These are phyloP conservation scores for Catharus bicknelli DNA, from an alignment of 2,113 vertebrate species.

Conservation along the genomic window DNA sequence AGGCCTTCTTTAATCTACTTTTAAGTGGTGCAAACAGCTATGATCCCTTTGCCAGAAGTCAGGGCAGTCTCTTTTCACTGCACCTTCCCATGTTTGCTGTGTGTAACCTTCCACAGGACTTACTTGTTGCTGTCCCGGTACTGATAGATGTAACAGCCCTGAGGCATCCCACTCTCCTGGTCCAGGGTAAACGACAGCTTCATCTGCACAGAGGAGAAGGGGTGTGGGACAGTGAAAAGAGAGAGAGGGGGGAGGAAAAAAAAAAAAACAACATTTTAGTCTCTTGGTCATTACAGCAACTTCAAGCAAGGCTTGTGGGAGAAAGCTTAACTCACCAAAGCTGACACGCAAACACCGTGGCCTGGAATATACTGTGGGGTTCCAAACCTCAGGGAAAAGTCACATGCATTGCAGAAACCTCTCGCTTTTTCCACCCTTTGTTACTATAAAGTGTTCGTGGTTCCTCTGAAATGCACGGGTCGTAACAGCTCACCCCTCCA, in stretches of 20 bases:
- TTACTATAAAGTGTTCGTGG: conserved; percentile 74
- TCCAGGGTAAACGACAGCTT: conserved; percentile 94
- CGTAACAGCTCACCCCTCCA: conserved; percentile 49
- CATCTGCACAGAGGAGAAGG: conserved; percentile 61
- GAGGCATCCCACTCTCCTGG: conserved; percentile 90
- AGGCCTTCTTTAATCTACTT: conserved; percentile 18
- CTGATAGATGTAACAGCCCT: conserved; percentile 92
- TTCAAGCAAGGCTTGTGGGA: not conserved
- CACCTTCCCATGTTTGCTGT: not conserved
- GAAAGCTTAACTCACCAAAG: not conserved
- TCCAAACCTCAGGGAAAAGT: conserved; percentile 69
- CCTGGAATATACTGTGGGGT: conserved; percentile 41
- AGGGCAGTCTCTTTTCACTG: not conserved
- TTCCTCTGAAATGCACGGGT: conserved; percentile 64
- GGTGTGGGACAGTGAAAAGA: not conserved
- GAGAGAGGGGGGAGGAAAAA: not conserved
- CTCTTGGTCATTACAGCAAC: not conserved
- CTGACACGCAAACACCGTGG: conserved; percentile 50
- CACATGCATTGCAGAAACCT: conserved; percentile 56
- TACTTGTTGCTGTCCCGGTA: conserved; percentile 98
- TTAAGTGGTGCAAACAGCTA: not conserved
- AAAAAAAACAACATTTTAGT: conserved; percentile 21
- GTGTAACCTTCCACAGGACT: conserved; percentile 4
- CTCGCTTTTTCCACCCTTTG: conserved; percentile 72
- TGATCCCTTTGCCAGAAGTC: not conserved